Evolutionary conservation across 1,140 invertebrate genomes (phyloP).

Genomic region (Teleopsis dalmanni): DNA sequence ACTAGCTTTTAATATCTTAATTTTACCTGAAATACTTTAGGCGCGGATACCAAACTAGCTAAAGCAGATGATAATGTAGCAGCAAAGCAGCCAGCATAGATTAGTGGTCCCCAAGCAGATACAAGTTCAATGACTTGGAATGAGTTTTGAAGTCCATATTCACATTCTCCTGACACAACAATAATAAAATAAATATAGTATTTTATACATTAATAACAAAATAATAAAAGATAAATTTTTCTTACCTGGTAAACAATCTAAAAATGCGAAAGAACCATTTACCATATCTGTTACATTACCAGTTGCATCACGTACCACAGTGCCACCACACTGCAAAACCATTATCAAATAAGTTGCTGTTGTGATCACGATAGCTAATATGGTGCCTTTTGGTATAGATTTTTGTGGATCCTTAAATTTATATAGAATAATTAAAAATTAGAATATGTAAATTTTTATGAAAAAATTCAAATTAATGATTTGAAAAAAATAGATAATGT

Average conservation of each 20-base stretch:
- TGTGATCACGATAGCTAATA: conserved; percentile 79
- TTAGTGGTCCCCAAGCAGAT: conserved; percentile 81
- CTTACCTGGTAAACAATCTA: conserved; percentile 45
- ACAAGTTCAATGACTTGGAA: conserved; percentile 83
- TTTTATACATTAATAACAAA: conserved; percentile 6
- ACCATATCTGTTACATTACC: conserved; percentile 54
- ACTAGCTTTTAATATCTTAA: neutral
- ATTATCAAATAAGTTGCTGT: conserved; percentile 77
- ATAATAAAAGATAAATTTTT: neutral
- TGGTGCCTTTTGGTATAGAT: conserved; percentile 84
- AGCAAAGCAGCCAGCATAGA: conserved; percentile 94
- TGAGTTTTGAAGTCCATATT: conserved; percentile 64
- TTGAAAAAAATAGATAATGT: neutral
- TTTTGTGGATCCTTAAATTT: conserved; percentile 74
- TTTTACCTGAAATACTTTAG: conserved; percentile 76
- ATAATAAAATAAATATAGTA: neutral
- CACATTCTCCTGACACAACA: conserved; percentile 42
- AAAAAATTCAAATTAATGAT: neutral
- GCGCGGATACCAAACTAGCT: conserved; percentile 91
- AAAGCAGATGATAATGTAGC: conserved; percentile 93
- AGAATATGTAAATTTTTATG: neutral
- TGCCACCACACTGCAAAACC: conserved; percentile 67
- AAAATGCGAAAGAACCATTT: conserved; percentile 44
- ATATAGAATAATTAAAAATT: neutral
- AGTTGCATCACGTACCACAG: conserved; percentile 67